Base-by-base conservation (phyloP, 53 echinoderm and acorn worm species). In the Antedon mediterranea region DNA sequence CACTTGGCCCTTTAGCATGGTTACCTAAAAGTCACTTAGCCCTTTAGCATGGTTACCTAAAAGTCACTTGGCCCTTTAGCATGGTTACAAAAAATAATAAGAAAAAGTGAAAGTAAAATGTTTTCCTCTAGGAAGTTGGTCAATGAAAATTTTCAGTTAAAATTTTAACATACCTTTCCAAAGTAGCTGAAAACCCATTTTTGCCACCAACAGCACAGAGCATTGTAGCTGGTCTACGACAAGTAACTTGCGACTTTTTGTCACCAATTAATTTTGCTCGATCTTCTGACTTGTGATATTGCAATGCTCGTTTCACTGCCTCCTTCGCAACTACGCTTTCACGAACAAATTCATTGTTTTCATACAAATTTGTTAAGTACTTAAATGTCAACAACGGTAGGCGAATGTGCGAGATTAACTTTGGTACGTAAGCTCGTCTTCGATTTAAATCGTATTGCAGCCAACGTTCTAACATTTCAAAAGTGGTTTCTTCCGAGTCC, bases 201-300 rank as follows among this genome's bases (percentile, higher is more conserved):
- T 91, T 94, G 13, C 95, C 95, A 72, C 95, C 91, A 30, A 91
- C 87, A 71, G 95, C 95, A 89, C 95, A 94, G 32, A 94, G 74
- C 73, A 85, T 70, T 15, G 78, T 81, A 14, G 80, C 73, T 71
- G 86, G 83, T 74, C 91, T 85, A 74, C 95, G 79, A 0, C 72
- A 71, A 34, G 76, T 87, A 43, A 83, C 73, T 31, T 57, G 57
- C 57, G 23, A 18, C 20, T 57, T 57, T 26, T 57, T 57, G 15
- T 57, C 57, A 1, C 57, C 20, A 3, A 57, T 18, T 23, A 57
- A 57, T 57, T 57, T 57, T 8, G 57, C 9, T 57, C 57, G 57
- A 26, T 57, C 57, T 57, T 57, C 57, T 18, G 57, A 57, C 14
- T 91, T 81, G 80, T 94, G 95, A 34, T 94, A 94, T 34, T 84